Base-by-base conservation (phyloP, 2,888 invertebrate species). In the Thereva unica region DNA sequence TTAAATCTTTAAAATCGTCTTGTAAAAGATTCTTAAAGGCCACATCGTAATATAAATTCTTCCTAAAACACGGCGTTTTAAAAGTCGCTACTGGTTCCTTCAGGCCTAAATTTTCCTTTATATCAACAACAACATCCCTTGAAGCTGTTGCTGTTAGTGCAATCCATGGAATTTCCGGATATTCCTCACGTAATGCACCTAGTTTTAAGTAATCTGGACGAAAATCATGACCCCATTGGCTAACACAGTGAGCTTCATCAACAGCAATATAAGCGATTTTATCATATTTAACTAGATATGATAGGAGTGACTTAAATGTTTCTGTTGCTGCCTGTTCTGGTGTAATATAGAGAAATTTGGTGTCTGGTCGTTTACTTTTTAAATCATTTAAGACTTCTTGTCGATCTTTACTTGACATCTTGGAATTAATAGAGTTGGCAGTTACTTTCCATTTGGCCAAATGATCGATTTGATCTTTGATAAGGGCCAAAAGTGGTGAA, bases 191-290 rank as follows among this genome's bases (percentile, higher is more conserved):
- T 50, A 93, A 81, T 7, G 80, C 77, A 1, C 96, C 95, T 35
- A 99, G 82, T 79, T 94, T 93, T 34, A 97, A 84, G 79, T 97
- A 99, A 80, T 95, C 95, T 0, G 95, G 95, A 5, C 96, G 85
- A 79, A 99, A 99, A 80, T 98, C 97, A 82, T 98, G 98, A 0
- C 99, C 99, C 99, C 98, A 99, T 75, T 98, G 92, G 74, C 95
- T 96, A 0, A 99, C 95, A 83, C 97, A 97, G 82, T 97, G 97
- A 1, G 96, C 97, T 83, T 99, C 99, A 82, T 99, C 99, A 8
- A 99, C 91, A 34, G 97, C 90, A 74, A 99, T 88, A 79, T 93
- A 95, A 0, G 92, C 90, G 4, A 99, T 81, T 76, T 93, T 89
- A 65, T 90, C 86, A 75, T 87, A 87, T 74, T 89, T 89, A 65